Evolutionary conservation across 1,140 invertebrate genomes (phyloP), one percentile per base, ranked within the genome.

Genomic region (Sycobia sp.): DNA sequence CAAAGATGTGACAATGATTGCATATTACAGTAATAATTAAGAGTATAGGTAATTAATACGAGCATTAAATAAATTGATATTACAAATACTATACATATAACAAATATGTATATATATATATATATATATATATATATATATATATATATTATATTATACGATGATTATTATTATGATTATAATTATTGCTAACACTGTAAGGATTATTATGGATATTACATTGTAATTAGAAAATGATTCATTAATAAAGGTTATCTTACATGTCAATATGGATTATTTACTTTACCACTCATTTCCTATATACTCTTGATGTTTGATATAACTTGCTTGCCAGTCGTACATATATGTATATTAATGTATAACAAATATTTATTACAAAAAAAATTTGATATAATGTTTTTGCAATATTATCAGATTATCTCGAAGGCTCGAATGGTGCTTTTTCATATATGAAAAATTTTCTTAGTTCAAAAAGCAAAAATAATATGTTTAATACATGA

Each of bases 231-330:
- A 73, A 67, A 75, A 71, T 70, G 71, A 71, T 76, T 75, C 70
- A 77, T 72, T 77, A 81, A 81, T 80, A 81, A 81, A 80, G 74
- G 75, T 81, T 77, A 72, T 80, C 76, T 74, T 79, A 74, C 70
- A 77, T 76, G 75, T 78, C 70, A 73, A 68, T 65, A 20, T 11
- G 23, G 53, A 34, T 56, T 20, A 36, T 54, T 62, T 13, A 11
- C 13, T 18, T 2, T 1, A 16, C 39, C 25, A 11, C 4, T 32
- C 29, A 23, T 11, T 25, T 20, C 20, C 20, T 5, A 16, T 43
- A 20, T 5, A 18, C 10, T 13, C 10, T 18, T 44, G 3, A 7
- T 13, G 25, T 5, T 25, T 41, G 3, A 14, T 41, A 36, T 36
- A 36, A 36, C 11, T 10, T 36, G n/a, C n/a, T n/a, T 36, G 3